Evolutionary conservation across 1,140 invertebrate genomes (phyloP), one percentile per base, ranked within the genome.

Genomic region (Pteromalus puparum): DNA sequence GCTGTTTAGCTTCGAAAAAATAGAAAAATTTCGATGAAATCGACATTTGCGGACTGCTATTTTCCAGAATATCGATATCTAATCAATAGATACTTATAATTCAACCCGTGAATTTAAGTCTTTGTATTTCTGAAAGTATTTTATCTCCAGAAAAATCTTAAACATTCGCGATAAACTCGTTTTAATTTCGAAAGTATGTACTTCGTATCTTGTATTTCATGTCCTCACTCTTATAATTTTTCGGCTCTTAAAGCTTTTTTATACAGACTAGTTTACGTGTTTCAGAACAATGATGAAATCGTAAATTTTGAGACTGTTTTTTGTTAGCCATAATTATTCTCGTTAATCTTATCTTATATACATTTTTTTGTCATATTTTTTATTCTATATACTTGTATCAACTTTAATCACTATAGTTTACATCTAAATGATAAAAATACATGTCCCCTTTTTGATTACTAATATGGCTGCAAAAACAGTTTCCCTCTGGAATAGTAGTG

Each of bases 41-140:
- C 68, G 76, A 80, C 77, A 80, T 67, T 21, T 21, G 78, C 21
- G 70, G 26, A n/a, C 21, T 67, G 28, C 74, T 78, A 87, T 90
- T 90, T 91, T 90, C 91, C 91, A 91, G 90, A 91, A 91, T 91
- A 90, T 88, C 87, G 87, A 90, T 86, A 34, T 65, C 61, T 61
- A 38, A 74, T 67, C 10, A 65, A 26, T 61, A 61, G 10, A 18
- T 67, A 73, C 67, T 48, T 80, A 81, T 24, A 42, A 53, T 53
- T 30, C 18, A 48, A 81, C 53, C 53, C 6, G 15, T 68, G 79
- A 53, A 84, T 65, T 80, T 7, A 28, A 73, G 65, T 70, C 28
- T n/a, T 73, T 15, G 18, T 34, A 65, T 80, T 28, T 67, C 38
- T 84, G 28, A 80, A 74, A 26, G 6, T 68, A 75, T 28, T 68